Evolutionary conservation across 2,113 vertebrate genomes (phyloP).

Genomic region (Martes martes): DNA sequence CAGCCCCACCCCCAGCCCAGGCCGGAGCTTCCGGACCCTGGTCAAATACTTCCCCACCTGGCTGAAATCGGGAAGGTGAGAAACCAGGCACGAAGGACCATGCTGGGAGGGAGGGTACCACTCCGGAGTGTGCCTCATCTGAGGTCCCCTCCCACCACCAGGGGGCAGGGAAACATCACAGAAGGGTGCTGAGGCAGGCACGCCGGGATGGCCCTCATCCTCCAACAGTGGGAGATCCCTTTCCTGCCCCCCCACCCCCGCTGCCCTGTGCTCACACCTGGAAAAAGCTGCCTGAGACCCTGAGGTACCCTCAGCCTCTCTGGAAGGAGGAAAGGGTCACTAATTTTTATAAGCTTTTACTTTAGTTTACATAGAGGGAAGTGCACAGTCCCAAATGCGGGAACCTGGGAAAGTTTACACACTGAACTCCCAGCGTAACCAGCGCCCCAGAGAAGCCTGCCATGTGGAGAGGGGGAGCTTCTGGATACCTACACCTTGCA

Average conservation of each 20-base stretch:
- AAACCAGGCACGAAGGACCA: not conserved
- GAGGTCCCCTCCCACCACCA: slow-evolving; percentile 17
- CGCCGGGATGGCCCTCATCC: fast-evolving
- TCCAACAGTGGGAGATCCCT: not conserved
- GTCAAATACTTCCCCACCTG: not conserved
- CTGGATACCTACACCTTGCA: not conserved
- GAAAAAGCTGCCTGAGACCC: not conserved
- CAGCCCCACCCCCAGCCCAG: not conserved
- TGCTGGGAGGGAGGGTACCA: not conserved
- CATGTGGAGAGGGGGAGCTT: fast-evolving
- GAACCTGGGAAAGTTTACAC: not conserved
- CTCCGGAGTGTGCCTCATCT: not conserved
- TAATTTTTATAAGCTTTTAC: not conserved
- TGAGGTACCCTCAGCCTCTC: not conserved
- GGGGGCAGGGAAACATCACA: slow-evolving; percentile 47
- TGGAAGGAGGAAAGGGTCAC: not conserved
- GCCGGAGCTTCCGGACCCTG: not conserved
- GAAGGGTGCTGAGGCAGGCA: not conserved
- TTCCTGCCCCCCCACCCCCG: too few relatives aligned
- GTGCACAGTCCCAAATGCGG: not conserved
- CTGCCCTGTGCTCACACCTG: fast-evolving
- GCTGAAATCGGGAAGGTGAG: not conserved
- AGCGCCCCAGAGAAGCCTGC: not conserved
- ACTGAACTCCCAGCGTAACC: not conserved
- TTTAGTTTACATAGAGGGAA: not conserved